phyloP scores from a whole-genome alignment of 2,113 vertebrate species.

The Axis porcinus region DNA sequence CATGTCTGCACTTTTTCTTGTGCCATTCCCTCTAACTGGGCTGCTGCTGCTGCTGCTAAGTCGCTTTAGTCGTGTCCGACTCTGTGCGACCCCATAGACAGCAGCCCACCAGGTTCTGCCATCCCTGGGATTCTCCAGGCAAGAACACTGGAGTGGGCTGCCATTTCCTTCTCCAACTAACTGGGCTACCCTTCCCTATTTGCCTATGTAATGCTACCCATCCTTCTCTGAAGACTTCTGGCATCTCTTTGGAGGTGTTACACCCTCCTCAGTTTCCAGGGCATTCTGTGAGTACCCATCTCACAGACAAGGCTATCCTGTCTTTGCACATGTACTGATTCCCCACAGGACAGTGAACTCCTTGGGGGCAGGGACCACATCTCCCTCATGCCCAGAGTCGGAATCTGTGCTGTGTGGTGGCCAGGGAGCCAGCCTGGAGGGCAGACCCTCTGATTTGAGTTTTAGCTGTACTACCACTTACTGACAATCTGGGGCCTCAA shows the following conservation, averaged over 20 bases:
- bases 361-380: neutral
- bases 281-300: neutral
- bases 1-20: neutral
- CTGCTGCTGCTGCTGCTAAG: neutral
- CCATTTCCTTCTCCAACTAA: neutral
- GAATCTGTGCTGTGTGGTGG: neutral
- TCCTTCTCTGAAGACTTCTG: neutral
- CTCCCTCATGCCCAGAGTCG: neutral
- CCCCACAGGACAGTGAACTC: neutral
- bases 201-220: neutral
- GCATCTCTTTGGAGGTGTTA: neutral
- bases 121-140: too few species aligned
- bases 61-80: too few species aligned
- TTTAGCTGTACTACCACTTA: neutral
- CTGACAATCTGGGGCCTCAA: neutral
- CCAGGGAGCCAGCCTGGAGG: neutral
- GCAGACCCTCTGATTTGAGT: neutral
- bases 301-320: neutral
- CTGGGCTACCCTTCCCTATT: neutral
- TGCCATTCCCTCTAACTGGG: neutral
- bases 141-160: too few species aligned
- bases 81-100: too few species aligned
- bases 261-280: neutral
- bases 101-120: too few species aligned
- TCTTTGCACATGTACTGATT: neutral